These are phyloP conservation scores for Conger conger DNA, from an alignment of 2,113 vertebrate genomes.

Conservation along the genomic window DNA sequence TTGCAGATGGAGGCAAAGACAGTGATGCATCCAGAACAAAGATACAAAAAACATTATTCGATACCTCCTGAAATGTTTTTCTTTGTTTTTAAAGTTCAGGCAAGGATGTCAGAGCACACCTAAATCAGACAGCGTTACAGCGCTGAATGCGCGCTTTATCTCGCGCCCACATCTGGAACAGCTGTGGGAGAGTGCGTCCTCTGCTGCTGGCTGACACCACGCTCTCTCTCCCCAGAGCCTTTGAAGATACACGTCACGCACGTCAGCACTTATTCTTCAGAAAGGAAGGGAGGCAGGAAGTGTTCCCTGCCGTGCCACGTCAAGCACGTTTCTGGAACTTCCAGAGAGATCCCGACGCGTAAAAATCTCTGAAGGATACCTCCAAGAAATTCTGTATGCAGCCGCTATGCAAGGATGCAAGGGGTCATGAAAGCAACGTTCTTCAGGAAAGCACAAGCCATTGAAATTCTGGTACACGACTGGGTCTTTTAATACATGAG, in stretches of 20 bases:
- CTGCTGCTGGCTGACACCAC: background rate
- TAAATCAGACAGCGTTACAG: background rate
- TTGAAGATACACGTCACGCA: slow-evolving; percentile 38
- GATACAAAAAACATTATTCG: background rate
- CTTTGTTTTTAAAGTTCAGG: background rate
- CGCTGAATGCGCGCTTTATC: slow-evolving; percentile 6
- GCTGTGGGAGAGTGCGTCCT: background rate
- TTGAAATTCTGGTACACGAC: background rate
- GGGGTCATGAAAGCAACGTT: background rate
- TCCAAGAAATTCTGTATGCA: background rate
- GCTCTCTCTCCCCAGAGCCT: slow-evolving; percentile 24
- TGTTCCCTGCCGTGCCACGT: slow-evolving; percentile 27
- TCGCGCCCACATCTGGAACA: background rate
- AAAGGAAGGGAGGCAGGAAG: slow-evolving; percentile 23
- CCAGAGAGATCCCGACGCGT: too few species aligned
- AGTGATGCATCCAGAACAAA: background rate
- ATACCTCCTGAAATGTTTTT: background rate
- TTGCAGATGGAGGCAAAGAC: slow-evolving; percentile 20
- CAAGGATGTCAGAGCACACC: background rate
- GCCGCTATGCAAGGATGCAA: background rate
- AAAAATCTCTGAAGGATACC: background rate
- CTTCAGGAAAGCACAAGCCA: background rate
- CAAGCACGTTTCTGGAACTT: background rate
- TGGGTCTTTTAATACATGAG: background rate
- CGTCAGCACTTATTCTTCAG: slow-evolving; percentile 29